Evolutionary conservation across 1,140 invertebrate species (phyloP), one percentile per base, ranked within the genome.

Genomic region (Zophobas morio): DNA sequence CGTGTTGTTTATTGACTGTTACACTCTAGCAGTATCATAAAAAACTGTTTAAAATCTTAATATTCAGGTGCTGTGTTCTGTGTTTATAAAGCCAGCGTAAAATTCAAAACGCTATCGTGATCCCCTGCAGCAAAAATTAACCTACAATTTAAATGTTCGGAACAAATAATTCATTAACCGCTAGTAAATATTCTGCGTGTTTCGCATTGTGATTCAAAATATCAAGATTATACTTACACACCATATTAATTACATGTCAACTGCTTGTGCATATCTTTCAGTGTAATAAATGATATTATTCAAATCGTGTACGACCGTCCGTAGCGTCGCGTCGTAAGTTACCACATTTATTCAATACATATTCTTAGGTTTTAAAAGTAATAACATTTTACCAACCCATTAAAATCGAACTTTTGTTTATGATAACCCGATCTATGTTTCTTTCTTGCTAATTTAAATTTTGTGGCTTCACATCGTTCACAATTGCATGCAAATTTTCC

Each of bases 171-270:
- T 49, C 53, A 77, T 77, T 70, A 77, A 36, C 56, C 40, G 51
- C 46, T 51, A 8, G 40, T 47, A 20, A 42, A 70, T 42, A 77
- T 72, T 72, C 70, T 77, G 75, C 75, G 75, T 77, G 75, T 77
- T 57, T 37, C 47, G 46, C 66, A 73, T 73, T 77, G 70, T 72
- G 54, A 72, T 47, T 35, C 66, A 33, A 46, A 57, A 37, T 73
- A 77, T 77, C 75, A 71, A 77, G 70, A 77, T 77, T 46, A 70
- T 72, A 77, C 66, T 33, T 57, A 77, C 57, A 63, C 57, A 77
- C 75, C 33, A 47, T 77, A 77, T 77, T 77, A 77, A 77, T 72
- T 72, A 72, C 75, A 73, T 63, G 75, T 77, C 75, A 77, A 57
- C 70, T 60, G 70, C 57, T 71, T 76, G 71, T 77, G 75, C 75